Conservation (phyloP, 2,797 vertebrate species). For the Girardinus metallicus region DNA sequence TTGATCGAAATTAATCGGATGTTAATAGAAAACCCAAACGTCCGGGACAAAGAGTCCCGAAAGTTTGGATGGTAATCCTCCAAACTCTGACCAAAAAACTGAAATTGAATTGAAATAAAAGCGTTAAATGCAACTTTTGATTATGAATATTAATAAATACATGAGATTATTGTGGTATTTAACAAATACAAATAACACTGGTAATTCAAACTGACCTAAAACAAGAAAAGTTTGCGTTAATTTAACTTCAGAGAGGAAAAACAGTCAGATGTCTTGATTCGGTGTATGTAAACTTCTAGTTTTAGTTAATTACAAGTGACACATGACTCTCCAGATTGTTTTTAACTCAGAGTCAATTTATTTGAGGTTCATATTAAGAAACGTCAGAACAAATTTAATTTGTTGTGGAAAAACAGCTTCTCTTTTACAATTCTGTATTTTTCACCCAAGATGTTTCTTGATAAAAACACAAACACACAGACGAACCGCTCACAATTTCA, state of each 20-base stretch:
- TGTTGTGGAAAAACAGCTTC: background rate
- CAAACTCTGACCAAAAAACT: background rate
- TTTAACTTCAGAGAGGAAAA: background rate
- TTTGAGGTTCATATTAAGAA: background rate
- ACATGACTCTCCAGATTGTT: background rate
- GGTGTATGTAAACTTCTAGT: background rate
- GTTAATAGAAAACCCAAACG: too few species aligned
- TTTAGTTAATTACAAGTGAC: background rate
- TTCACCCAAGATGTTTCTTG: background rate
- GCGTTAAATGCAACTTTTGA: too few species aligned
- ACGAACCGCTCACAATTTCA: background rate
- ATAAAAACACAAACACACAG: conserved; percentile 5
- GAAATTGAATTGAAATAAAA: too few species aligned
- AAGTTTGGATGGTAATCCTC: background rate
- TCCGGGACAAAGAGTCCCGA: too few species aligned
- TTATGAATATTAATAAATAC: background rate
- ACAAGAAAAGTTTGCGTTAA: background rate
- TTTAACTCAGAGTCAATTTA: background rate
- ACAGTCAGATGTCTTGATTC: background rate
- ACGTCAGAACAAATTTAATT: background rate
- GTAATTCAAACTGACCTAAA: background rate
- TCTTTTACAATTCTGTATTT: background rate
- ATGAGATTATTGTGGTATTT: background rate
- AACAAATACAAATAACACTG: background rate
- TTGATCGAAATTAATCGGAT: too few species aligned